A percentile compares a stretch with the other conserved stretches of the same genome.
These are phyloP conservation scores for Pandemis cinnamomeana DNA, from an alignment of 2,888 invertebrate species.

Conservation along the genomic window DNA sequence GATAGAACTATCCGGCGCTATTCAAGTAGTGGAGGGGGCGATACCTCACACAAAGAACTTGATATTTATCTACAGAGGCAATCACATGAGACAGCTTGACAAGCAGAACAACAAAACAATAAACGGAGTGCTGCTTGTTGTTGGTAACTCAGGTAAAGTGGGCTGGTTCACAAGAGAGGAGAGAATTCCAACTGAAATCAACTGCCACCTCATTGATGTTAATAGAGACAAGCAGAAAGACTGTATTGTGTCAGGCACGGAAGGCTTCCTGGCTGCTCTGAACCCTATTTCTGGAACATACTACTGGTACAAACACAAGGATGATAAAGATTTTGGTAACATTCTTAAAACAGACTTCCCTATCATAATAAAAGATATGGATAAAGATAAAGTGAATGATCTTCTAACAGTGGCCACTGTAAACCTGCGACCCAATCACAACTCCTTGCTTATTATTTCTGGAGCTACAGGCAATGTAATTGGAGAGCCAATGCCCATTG, in stretches of 20 bases:
- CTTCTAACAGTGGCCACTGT: conserved; percentile 85
- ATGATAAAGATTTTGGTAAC: conserved; percentile 77
- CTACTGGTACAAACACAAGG: conserved; percentile 85
- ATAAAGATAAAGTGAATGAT: conserved; percentile 89
- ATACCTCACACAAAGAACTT: conserved; percentile 87
- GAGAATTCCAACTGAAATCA: conserved; percentile 88
- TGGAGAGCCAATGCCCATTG: conserved; percentile 85
- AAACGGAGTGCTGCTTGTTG: conserved; percentile 88
- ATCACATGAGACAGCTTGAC: conserved; percentile 83
- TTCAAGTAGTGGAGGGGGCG: conserved; percentile 87
- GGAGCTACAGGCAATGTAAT: conserved; percentile 88
- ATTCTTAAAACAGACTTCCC: conserved; percentile 88
- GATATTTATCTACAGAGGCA: conserved; percentile 89
- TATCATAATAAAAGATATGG: conserved; percentile 88
- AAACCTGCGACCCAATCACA: conserved; percentile 80
- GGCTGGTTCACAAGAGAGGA: conserved; percentile 90
- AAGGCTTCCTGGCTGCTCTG: conserved; percentile 84
- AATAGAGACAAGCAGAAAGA: conserved; percentile 89
- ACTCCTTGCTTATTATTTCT: conserved; percentile 87
- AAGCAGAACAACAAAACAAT: conserved; percentile 77
- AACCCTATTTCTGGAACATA: conserved; percentile 82
- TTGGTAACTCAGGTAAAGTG: conserved; percentile 88
- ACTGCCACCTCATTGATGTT: conserved; percentile 89
- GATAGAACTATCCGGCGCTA: conserved; percentile 88
- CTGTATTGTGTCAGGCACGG: conserved; percentile 89